Evolutionary conservation across 2,888 invertebrate genomes (phyloP).

Genomic region (Clunio marinus): DNA sequence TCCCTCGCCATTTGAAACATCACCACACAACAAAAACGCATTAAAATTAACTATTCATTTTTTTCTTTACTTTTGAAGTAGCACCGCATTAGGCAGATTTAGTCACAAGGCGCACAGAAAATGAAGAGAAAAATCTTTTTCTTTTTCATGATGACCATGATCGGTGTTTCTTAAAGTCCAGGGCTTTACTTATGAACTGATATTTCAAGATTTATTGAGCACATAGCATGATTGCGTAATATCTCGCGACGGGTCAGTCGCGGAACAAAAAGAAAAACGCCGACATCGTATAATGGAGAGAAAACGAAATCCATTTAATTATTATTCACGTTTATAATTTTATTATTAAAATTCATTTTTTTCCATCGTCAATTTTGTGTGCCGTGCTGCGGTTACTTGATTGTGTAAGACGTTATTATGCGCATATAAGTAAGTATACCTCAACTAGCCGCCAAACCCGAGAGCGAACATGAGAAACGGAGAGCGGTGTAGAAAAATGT

Average conservation of each 20-base stretch:
- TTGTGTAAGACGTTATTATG: conserved; percentile 15
- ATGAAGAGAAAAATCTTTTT: too few relatives aligned
- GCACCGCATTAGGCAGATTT: neutral
- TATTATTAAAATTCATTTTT: conserved; percentile 22
- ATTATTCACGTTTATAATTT: conserved; percentile 21
- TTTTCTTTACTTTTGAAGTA: neutral
- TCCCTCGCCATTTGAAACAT: neutral
- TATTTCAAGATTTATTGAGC: conserved; percentile 7
- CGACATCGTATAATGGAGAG: neutral
- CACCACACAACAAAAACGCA: neutral
- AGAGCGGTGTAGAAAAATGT: neutral
- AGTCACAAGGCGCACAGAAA: too few relatives aligned
- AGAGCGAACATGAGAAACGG: neutral
- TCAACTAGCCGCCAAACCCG: conserved; percentile 7
- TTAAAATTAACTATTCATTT: conserved; percentile 1
- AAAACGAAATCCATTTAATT: conserved; percentile 5
- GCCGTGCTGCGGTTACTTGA: neutral
- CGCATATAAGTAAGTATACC: neutral
- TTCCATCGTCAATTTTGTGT: neutral
- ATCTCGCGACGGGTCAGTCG: conserved; percentile 6
- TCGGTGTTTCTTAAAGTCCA: conserved; percentile 8
- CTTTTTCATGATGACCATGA: conserved; percentile 6
- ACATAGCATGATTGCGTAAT: conserved; percentile 2
- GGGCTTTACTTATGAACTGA: neutral
- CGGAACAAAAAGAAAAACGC: conserved; percentile 12